Evolutionary conservation across 2,888 invertebrate genomes (phyloP).

Genomic region (Tricholauxania praeusta): DNA sequence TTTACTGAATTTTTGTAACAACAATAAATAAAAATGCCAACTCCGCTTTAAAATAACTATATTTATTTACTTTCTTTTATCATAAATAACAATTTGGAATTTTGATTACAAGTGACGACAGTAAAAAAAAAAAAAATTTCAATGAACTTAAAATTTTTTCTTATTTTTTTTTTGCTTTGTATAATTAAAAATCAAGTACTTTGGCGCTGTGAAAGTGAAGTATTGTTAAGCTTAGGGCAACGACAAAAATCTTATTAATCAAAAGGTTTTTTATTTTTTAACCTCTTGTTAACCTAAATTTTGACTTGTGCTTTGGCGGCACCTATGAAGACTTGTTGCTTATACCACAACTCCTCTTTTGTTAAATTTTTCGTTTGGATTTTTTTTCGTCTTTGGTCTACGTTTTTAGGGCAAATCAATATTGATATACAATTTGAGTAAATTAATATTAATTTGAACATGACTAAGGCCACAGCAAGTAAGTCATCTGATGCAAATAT

Average conservation of each 20-base stretch:
- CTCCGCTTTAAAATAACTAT: constrained; percentile 31
- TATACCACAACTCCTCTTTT: not conserved
- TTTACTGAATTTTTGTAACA: too few relatives aligned
- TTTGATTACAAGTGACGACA: not conserved
- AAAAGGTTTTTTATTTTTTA: constrained; percentile 43
- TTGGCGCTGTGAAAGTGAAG: too few relatives aligned
- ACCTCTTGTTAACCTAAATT: constrained; percentile 57
- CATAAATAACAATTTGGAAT: too few relatives aligned
- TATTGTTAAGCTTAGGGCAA: not conserved
- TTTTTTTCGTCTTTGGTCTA: constrained; percentile 28
- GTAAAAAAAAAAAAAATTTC: not conserved
- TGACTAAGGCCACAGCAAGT: not conserved
- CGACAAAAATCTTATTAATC: not conserved
- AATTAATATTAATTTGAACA: constrained; percentile 1
- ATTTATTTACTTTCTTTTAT: too few relatives aligned
- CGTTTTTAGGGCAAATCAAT: constrained; percentile 16
- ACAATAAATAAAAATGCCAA: constrained; percentile 44
- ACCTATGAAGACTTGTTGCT: not conserved
- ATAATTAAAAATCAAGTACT: too few relatives aligned
- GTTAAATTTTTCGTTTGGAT: not conserved
- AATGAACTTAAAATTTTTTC: too few relatives aligned
- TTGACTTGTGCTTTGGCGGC: not conserved
- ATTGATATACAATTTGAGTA: constrained; percentile 1
- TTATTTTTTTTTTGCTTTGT: too few relatives aligned
- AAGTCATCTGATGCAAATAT: not conserved